phyloP scores from a whole-genome alignment of 2,113 vertebrate genomes.

The Perognathus longimembris region DNA sequence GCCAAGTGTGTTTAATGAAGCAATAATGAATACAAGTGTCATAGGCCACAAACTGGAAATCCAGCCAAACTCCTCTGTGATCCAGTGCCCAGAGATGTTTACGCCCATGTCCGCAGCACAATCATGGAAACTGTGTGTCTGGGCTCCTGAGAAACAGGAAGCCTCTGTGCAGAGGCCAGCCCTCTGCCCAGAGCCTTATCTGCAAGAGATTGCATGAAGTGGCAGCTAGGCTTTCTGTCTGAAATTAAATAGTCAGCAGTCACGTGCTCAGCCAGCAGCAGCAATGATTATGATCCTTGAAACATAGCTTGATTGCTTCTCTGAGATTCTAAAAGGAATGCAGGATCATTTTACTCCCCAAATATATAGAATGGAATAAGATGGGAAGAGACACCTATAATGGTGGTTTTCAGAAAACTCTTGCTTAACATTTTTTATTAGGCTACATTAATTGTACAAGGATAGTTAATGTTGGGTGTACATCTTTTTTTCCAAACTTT shows the following conservation, averaged over 20 bases:
- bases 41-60: slow-evolving; percentile 3
- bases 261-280: not conserved
- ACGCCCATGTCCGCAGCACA: not conserved
- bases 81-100: not conserved
- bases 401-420: not conserved
- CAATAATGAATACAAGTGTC: not conserved
- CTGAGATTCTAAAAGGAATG: not conserved
- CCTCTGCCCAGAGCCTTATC: not conserved
- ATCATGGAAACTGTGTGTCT: not conserved
- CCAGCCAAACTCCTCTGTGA: not conserved
- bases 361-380: not conserved
- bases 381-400: not conserved
- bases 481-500: not conserved
- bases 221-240: not conserved
- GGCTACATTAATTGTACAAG: too few species aligned
- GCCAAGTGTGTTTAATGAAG: not conserved
- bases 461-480: not conserved
- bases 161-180: not conserved
- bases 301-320: not conserved
- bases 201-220: not conserved
- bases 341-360: not conserved
- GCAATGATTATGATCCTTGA: not conserved
- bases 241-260: not conserved
- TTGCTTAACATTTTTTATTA: not conserved
- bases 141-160: slow-evolving; percentile 15